Evolutionary conservation across 2,888 invertebrate species (phyloP), one percentile per base, ranked within the genome.

Genomic region (Arrhopalites spinosus): DNA sequence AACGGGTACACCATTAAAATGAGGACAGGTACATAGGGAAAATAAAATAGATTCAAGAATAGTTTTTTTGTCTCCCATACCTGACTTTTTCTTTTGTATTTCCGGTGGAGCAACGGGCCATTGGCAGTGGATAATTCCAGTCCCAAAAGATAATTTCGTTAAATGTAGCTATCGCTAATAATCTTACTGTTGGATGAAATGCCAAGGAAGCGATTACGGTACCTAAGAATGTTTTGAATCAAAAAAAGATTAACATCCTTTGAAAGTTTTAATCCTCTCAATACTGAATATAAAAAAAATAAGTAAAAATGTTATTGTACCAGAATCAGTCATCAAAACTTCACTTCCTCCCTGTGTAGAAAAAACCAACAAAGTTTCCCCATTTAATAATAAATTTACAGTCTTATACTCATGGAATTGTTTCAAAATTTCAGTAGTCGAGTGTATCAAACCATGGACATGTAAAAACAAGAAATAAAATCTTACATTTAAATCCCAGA

Each of bases 121-220:
- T 92, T 0, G 93, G 93, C 75, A 91, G 89, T 0, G 91, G 89
- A 82, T 90, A 89, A 83, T 90, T 91, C 94, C 95, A 95, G 84
- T 95, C 93, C 95, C 95, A 95, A 86, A 95, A 94, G 85, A 92
- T 91, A 11, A 95, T 88, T 85, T 92, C 91, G 87, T 94, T 94
- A 84, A 89, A 90, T 0, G 93, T 92, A 25, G 94, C 94, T 36
- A 50, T 74, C 7, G 66, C 74, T 67, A 74, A 47, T 2, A 74
- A 36, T 82, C 92, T 89, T 83, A 93, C 92, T 27, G 89, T 89
- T 0, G 95, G 95, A 86, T 95, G 95, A 86, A 95, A 95, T 8
- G 94, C 91, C 80, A 95, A 88, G 0, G 94, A 94, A 1, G 94
- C 92, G 82, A 95, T 93, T 25, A 92, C 92, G 20, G 91, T 90